Conservation (phyloP, 2,888 invertebrate species). For the Pristionchus maxplancki region DNA sequence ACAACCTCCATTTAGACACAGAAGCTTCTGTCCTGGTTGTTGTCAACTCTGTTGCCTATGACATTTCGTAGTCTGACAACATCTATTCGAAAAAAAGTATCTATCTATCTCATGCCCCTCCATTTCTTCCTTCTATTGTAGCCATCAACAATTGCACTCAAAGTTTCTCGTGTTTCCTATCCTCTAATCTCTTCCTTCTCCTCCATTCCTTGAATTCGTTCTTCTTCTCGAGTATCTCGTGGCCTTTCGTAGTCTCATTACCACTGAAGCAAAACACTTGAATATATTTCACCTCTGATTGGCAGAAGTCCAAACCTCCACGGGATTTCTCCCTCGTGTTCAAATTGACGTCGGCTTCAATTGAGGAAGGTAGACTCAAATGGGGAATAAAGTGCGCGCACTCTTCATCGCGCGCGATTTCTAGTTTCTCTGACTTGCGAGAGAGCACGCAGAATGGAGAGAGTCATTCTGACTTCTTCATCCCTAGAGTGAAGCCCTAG, state of each 20-base stretch:
- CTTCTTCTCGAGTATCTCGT: not conserved
- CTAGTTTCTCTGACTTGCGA: not conserved
- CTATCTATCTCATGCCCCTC: not conserved
- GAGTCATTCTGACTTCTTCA: not conserved
- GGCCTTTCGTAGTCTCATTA: not conserved
- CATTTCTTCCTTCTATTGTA: not conserved
- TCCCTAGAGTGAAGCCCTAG: not conserved
- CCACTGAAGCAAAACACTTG: not conserved
- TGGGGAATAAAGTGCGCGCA: not conserved
- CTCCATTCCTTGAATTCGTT: not conserved
- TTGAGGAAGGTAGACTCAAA: not conserved
- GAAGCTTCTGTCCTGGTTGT: not conserved
- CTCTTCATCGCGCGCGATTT: not conserved
- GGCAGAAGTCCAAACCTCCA: not conserved
- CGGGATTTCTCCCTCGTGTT: not conserved
- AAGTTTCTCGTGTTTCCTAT: not conserved
- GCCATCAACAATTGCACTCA: not conserved
- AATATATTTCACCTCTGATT: not conserved
- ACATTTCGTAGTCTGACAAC: conserved; percentile 20
- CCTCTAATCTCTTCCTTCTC: not conserved
- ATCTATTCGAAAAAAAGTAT: not conserved
- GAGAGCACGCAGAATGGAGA: not conserved
- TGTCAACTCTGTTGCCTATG: not conserved
- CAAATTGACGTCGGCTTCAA: not conserved
- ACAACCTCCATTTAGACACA: not conserved